A percentile compares a stretch with the other conserved stretches of the same genome.
These are phyloP conservation scores for Agrotis ipsilon DNA, from an alignment of 2,888 invertebrate genomes.

Conservation along the genomic window DNA sequence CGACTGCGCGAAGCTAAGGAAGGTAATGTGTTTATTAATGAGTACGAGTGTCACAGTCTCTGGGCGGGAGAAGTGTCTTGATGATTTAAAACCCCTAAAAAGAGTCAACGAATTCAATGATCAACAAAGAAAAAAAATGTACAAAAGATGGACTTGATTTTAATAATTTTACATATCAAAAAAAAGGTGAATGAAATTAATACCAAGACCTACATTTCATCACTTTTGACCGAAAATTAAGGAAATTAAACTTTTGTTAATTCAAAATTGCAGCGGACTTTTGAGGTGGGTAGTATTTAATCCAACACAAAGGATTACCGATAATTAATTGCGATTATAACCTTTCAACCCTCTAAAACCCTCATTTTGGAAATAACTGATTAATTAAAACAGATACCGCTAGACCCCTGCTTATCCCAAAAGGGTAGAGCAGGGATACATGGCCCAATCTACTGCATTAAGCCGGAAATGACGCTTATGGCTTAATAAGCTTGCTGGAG, in stretches of 20 bases:
- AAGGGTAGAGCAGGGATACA: slow-evolving; percentile 25
- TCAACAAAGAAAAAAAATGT: too few species aligned
- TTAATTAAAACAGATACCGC: slow-evolving; percentile 48
- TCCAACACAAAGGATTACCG: not conserved
- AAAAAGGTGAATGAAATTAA: not conserved
- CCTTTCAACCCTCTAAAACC: slow-evolving; percentile 26
- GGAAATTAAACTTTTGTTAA: not conserved
- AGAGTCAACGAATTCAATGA: too few species aligned
- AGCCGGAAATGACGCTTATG: slow-evolving; percentile 40
- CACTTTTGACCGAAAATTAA: not conserved
- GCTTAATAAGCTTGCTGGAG: slow-evolving; percentile 34
- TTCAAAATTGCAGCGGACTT: not conserved
- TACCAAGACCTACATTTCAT: not conserved
- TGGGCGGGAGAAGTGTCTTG: too few species aligned
- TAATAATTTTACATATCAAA: too few species aligned
- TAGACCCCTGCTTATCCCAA: slow-evolving; percentile 30
- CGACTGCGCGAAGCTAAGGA: too few species aligned
- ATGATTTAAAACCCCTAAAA: too few species aligned
- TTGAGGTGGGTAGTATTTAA: not conserved
- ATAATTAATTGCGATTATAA: slow-evolving; percentile 18
- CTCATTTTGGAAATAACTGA: slow-evolving; percentile 32
- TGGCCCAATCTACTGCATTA: slow-evolving; percentile 28
- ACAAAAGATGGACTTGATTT: too few species aligned
- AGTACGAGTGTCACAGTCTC: too few species aligned
- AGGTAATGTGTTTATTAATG: too few species aligned